Base-by-base conservation (phyloP, 2,888 invertebrate species). In the Drosophila atripex region DNA sequence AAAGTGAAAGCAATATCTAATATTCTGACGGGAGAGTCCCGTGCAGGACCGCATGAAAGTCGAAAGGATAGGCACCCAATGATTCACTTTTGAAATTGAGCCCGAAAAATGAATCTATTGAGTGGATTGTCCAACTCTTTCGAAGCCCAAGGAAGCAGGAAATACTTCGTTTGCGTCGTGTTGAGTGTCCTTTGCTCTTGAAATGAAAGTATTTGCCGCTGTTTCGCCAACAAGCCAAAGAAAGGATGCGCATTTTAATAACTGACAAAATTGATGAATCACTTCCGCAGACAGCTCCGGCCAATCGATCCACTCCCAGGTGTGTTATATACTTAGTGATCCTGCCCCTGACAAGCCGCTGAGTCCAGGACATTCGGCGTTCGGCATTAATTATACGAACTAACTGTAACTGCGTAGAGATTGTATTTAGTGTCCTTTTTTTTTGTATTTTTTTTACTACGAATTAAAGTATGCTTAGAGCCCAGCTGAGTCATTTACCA, bases 401-500 rank as follows among this genome's bases (percentile, higher is more conserved):
- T 59, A 60, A 60, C 46, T 12, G 12, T 11, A 38, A 47, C 39
- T 35, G 46, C 46, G 14, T n/a, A 38, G 49, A 23, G 30, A 41
- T 58, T 45, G 32, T 51, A 53, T 56, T 68, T 69, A 52, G 47
- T 43, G 57, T 55, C 16, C 43, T 66, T 52, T 66, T 71, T 46
- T 65, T 56, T 57, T 53, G 21, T 2, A 43, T 46, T 18, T 52
- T 71, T 54, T 70, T 71, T 38, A 54, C 35, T 66, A 66, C 54
- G 46, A 25, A 28, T 54, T 65, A 52, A 55, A 55, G 58, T 75
- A 59, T 55, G 64, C 65, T 64, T 78, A 78, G 78, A 72, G 71
- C 80, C 84, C 77, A 70, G 72, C 61, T 77, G 56, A 78, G 84
- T 83, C 80, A 83, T 77, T 71, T 63, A 50, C 41, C 60, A 59